Evolutionary conservation across 37 sponge, comb jelly and placozoan species (phyloP), one percentile per base, ranked within the genome.

Genomic region (Halisarca cf. caerulea): DNA sequence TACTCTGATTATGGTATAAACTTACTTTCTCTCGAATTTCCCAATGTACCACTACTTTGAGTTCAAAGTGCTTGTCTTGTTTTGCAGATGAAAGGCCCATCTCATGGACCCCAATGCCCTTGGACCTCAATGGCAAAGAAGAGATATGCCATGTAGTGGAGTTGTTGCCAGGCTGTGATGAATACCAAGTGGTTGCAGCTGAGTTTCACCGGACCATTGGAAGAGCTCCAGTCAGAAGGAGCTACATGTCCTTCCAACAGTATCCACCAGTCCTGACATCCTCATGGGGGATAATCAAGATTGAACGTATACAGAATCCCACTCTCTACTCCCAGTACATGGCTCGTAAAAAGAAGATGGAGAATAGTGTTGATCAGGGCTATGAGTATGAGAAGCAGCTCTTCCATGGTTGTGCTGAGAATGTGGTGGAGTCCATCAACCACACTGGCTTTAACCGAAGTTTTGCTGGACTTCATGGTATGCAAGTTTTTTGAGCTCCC

Each of bases 251-350:
- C n/a, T n/a, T n/a, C n/a, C n/a, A 4, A 34, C 9, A 5, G 5
- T 2, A 15, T 59, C 66, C 58, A 40, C 30, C 27, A 4, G 38
- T n/a, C n/a, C n/a, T n/a, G n/a, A n/a, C n/a, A n/a, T n/a, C n/a
- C n/a, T 47, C 51, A 47, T 35, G 42, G 59, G 24, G 45, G 25
- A 64, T 86, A 15, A 0, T 24, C 6, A 80, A 64, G 30, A 86
- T 86, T 39, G 55, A 86, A 28, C 81, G 81, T 15, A 66, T 86
- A 62, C 81, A 86, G 54, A 80, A 80, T 21, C 55, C 81, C 2
- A 44, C 17, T 36, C 54, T 86, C 7, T 80, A 86, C 68, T 34
- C 58, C 25, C 73, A 80, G 58, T 86, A 86, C 70, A 27, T 54
- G 14, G 51, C 81, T n/a, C 47, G 43, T 27, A 86, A 86, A 55